Evolutionary conservation across 1,140 invertebrate species (phyloP).

Genomic region (Papilio glaucus): DNA sequence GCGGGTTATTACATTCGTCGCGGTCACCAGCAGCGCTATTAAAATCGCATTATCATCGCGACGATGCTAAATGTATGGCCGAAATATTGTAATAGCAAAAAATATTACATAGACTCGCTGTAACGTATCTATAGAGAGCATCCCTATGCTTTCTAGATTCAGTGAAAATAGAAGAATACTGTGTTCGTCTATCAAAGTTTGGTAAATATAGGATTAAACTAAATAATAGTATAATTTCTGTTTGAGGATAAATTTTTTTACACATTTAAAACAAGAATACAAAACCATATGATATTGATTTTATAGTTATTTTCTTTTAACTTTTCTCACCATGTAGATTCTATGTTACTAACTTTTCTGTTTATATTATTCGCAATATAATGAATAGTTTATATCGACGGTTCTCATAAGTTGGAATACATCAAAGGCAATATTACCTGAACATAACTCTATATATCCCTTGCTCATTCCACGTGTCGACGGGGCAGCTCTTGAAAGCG

Average conservation of each 20-base stretch:
- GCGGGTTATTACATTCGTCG: constrained; percentile 17
- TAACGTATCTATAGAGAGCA: no score
- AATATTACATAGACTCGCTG: not conserved
- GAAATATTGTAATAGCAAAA: not conserved
- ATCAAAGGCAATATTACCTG: constrained; percentile 52
- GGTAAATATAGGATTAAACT: no score
- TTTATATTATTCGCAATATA: not conserved
- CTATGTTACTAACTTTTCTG: no score
- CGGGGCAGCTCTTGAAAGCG: constrained; percentile 54
- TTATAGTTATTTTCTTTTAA: no score
- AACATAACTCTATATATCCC: constrained; percentile 70
- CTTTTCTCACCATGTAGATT: no score
- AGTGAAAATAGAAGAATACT: no score
- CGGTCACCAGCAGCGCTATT: constrained; percentile 1
- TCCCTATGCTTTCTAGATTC: no score
- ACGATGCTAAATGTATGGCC: not conserved
- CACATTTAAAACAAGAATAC: no score
- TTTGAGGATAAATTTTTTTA: no score
- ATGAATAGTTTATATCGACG: not conserved
- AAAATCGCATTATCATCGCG: constrained; percentile 28
- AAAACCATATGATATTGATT: no score
- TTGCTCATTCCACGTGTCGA: constrained; percentile 66
- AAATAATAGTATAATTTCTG: no score
- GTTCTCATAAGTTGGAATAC: not conserved
- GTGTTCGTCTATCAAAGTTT: no score